These are phyloP conservation scores for Pampus argenteus DNA, from an alignment of 2,797 vertebrate species.

Conservation along the genomic window DNA sequence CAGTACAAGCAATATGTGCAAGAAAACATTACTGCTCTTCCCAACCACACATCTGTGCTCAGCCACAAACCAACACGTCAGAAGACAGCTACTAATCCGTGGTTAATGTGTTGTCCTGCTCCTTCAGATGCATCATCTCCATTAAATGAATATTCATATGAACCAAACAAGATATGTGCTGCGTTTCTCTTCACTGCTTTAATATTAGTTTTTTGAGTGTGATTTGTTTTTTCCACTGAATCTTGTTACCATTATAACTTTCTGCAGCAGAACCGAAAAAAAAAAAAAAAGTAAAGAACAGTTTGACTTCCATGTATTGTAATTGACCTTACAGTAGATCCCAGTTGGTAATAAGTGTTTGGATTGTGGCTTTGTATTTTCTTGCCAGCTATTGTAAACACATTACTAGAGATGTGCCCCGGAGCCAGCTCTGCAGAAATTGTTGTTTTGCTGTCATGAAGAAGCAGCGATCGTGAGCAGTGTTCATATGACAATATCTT, in stretches of 20 bases:
- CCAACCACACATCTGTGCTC: no score
- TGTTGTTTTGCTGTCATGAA: conserved; percentile 28
- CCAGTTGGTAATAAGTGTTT: conserved; percentile 39
- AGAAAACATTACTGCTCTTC: no score
- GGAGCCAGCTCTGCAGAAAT: conserved; percentile 38
- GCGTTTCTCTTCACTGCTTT: not conserved
- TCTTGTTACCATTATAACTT: conserved; percentile 12
- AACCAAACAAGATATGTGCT: not conserved
- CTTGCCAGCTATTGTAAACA: conserved; percentile 53
- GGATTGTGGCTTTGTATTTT: conserved; percentile 42
- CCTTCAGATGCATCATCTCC: not conserved
- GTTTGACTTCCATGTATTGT: conserved; percentile 48
- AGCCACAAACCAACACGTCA: no score
- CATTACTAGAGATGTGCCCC: conserved; percentile 48
- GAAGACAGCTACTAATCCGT: no score
- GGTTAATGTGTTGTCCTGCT: no score
- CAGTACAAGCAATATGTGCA: no score
- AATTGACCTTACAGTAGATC: conserved; percentile 41
- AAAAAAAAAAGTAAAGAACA: no score
- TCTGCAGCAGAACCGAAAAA: conserved; percentile 12
- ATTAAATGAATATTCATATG: no score
- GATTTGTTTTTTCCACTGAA: conserved; percentile 13
- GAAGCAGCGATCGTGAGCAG: conserved; percentile 30
- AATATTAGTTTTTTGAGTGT: not conserved
- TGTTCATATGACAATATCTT: conserved; percentile 12